Base-by-base conservation (phyloP, 2,113 vertebrate species). In the Australoheros scitulus region DNA sequence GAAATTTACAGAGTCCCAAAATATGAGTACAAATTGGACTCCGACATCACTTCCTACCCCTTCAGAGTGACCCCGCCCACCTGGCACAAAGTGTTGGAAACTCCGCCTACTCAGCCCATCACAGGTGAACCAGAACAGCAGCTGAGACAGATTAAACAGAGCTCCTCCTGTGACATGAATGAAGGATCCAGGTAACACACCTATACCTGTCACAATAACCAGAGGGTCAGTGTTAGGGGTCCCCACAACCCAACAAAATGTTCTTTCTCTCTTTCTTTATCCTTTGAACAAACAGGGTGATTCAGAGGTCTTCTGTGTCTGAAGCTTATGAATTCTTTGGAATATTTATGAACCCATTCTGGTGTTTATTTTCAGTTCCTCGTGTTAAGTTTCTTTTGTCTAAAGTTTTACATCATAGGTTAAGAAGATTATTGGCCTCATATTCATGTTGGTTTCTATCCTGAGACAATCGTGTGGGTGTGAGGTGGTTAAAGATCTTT, bases 171-270 rank as follows among this genome's bases (percentile, higher is more conserved):
- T 18, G 15, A 50, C 47, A 17, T 68, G 38, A 68, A 68, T 43
- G 64, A 68, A 24, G 64, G 41, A 68, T 26, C 64, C 64, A 68
- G 64, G 64, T 68, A 68, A 68, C 15, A 68, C 63, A 68, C 64
- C 64, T 47, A 9, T 65, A 65, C 38, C 38, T 24, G 36, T 65
- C 36, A 65, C 63, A 43, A 17, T 65, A 65, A 17, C 36, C 61
- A 64, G 61, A 22, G 36, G 34, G 34, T 34, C 34, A 24, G n/a
- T 15, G 36, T 41, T 36, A 63, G 34, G n/a, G 22, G 13, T 58
- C 1, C 57, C 36, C 22, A 14, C 13, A 58, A 13, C 24, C 11
- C 57, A 59, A 26, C 58, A 60, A 5, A 60, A 60, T 3, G 5
- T 15, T 15, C 24, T 6, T 57, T 11, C 32, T 3, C 34, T 29